Conservation (phyloP, 2,113 vertebrate genomes). For the Psilopsiagon aurifrons region DNA sequence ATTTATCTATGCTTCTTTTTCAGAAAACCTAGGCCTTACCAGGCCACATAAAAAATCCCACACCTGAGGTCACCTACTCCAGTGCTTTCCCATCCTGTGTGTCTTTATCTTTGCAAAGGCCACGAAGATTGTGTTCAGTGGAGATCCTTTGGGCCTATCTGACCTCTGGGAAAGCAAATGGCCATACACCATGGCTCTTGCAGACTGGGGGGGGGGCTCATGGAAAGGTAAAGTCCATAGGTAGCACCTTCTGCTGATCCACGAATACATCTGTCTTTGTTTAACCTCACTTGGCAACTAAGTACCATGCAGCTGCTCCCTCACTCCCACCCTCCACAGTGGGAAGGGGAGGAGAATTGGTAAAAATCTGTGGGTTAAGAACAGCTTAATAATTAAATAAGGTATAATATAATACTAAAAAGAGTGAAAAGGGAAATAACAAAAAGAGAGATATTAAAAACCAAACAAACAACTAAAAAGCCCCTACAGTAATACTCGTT, state of each 20-base stretch:
- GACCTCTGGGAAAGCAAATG: no score
- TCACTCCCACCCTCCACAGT: background rate
- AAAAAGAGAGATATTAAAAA: background rate
- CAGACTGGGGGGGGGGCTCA: accelerated
- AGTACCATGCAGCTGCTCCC: background rate
- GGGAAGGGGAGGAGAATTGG: background rate
- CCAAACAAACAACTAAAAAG: background rate
- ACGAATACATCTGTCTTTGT: accelerated
- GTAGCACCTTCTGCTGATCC: background rate
- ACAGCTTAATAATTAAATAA: background rate
- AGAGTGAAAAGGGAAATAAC: background rate
- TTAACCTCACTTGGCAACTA: background rate
- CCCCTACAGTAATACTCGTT: background rate
- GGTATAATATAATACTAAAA: background rate
- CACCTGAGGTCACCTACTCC: background rate
- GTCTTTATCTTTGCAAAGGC: accelerated
- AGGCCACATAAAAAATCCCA: background rate
- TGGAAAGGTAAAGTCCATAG: accelerated
- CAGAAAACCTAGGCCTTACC: no score
- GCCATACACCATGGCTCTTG: accelerated
- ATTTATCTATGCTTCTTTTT: background rate
- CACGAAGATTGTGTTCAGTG: accelerated
- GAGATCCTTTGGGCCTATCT: background rate
- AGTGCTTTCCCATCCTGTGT: background rate
- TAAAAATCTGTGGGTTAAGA: background rate